Base-by-base conservation (phyloP, 2,797 vertebrate genomes). In the Artibeus lituratus region DNA sequence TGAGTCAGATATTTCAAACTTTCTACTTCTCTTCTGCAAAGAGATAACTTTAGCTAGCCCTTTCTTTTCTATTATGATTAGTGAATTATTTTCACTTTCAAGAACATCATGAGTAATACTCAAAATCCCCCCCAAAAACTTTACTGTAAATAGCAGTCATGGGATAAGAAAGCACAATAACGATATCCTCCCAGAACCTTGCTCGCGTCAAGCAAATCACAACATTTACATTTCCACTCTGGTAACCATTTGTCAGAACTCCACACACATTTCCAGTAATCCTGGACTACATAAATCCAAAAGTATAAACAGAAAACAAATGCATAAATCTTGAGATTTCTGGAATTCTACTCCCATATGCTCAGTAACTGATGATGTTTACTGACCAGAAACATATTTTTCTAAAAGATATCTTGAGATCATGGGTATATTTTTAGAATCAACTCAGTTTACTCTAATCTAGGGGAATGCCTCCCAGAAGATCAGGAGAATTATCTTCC, bases 1-100 rank as follows among this genome's bases (percentile, higher is more conserved):
- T 94, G 87, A 22, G 10, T 85, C 96, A 96, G 84, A 87, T 91
- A 96, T 2, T 26, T 87, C 84, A 67, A 62, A 93, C 77, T 94
- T 90, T 83, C 53, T 77, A 78, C 24, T 93, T 95, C 39, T 96
- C 70, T 80, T 95, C 59, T 59, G 5, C 37, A 91, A 96, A 29
- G 12, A 44, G 59, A 89, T n/a, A 92, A 91, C 11, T 91, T 74
- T 72, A 76, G 55, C 53, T 76, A 87, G 53, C 26, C 67, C 55
- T 65, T 91, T 81, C 59, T 90, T 77, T 82, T 19, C 18, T 77
- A 44, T 73, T 87, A 88, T 37, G 21, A 95, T 78, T 73, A 93
- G 72, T 84, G 94, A 94, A 94, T 76, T 77, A 16, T 87, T 65
- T 94, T 92, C 69, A 32, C 55, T 67, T 94, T 95, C 55, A 80